Evolutionary conservation across 2,888 invertebrate species (phyloP).

Genomic region (Cylloceria caligata): DNA sequence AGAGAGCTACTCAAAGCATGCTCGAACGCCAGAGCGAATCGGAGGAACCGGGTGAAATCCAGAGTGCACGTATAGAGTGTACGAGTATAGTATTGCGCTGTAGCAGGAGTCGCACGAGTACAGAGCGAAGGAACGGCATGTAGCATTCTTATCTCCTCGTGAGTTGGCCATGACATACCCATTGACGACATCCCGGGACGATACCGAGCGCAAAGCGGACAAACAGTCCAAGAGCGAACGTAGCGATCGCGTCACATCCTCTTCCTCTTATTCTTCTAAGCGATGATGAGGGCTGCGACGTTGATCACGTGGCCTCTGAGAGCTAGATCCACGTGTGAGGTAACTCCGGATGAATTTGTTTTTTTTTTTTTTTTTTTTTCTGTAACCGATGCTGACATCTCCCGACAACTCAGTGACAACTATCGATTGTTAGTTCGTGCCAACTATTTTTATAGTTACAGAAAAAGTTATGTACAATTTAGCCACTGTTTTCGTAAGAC

Average conservation of each 20-base stretch:
- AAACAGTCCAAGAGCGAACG: constrained; percentile 21
- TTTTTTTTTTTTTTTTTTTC: too few species aligned
- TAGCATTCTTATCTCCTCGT: not conserved
- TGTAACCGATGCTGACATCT: too few species aligned
- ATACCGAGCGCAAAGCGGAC: constrained; percentile 27
- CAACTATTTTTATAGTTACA: too few species aligned
- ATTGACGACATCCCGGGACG: constrained; percentile 19
- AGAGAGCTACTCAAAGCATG: constrained; percentile 49
- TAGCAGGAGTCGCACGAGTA: not conserved
- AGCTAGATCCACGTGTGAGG: not conserved
- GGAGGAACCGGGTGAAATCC: constrained; percentile 56
- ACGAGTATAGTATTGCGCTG: not conserved
- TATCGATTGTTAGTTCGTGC: too few species aligned
- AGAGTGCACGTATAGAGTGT: constrained; percentile 53
- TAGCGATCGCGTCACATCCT: constrained; percentile 46
- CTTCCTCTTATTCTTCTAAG: constrained; percentile 14
- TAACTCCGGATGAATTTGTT: not conserved
- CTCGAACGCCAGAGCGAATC: constrained; percentile 8
- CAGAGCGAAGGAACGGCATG: not conserved
- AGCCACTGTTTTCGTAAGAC: too few species aligned
- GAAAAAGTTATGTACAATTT: too few species aligned
- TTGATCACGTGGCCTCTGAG: constrained; percentile 28
- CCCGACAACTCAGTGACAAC: too few species aligned
- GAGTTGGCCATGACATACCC: constrained; percentile 42
- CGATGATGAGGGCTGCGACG: constrained; percentile 13